Conservation (phyloP, 2,113 vertebrate genomes). For the Tragulus kanchil region DNA sequence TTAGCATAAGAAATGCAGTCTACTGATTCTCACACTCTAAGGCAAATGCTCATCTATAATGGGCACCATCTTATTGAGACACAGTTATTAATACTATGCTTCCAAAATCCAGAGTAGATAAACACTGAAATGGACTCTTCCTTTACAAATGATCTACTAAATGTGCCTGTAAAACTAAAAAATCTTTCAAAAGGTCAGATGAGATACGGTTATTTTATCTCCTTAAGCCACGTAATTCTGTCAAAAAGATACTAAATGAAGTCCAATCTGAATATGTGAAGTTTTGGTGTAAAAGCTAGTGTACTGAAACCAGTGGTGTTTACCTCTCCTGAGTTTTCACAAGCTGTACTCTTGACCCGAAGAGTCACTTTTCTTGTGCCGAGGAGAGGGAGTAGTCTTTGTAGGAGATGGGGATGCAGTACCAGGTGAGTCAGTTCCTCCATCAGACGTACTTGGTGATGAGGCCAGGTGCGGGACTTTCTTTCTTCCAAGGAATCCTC, state of each 20-base stretch:
- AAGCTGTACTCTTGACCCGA: constrained; percentile 92
- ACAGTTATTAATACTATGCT: constrained; percentile 35
- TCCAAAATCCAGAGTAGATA: constrained; percentile 57
- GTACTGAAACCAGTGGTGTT: constrained; percentile 4
- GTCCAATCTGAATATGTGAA: constrained; percentile 48
- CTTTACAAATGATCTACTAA: constrained; percentile 61
- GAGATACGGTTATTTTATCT: constrained; percentile 54
- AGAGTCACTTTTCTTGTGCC: constrained; percentile 93
- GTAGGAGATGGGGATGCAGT: constrained; percentile 95
- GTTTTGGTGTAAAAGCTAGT: constrained; percentile 65
- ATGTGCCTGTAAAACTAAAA: constrained; percentile 48
- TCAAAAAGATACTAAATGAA: constrained; percentile 64
- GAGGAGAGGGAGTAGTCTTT: constrained; percentile 93
- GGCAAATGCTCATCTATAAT: rapidly evolving
- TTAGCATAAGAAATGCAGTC: background rate
- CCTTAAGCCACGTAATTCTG: constrained; percentile 56
- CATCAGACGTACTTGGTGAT: constrained; percentile 90
- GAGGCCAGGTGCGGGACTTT: constrained; percentile 92
- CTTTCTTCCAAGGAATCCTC: constrained; percentile 93
- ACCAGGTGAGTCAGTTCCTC: constrained; percentile 92
- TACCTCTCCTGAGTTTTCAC: constrained; percentile 80
- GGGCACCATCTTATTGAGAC: background rate
- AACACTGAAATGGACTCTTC: background rate
- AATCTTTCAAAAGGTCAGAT: background rate
- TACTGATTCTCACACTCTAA: background rate